Evolutionary conservation across 2,888 invertebrate genomes (phyloP).

Genomic region (Harpalus rubripes): DNA sequence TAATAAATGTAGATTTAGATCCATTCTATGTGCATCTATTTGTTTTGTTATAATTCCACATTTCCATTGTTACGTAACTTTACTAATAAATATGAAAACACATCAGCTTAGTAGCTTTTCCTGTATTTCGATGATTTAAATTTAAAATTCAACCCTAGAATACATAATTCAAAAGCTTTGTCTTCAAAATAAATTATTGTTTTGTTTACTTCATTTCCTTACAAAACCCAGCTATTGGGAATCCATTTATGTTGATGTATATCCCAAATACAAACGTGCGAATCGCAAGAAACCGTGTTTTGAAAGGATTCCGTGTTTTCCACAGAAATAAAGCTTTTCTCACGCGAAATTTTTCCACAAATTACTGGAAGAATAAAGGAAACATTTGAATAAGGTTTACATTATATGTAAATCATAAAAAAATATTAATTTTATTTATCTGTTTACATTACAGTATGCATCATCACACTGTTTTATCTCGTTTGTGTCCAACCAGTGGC

Average conservation of each 20-base stretch:
- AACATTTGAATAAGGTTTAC: too few relatives aligned
- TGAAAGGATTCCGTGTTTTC: too few relatives aligned
- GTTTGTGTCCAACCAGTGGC: too few relatives aligned
- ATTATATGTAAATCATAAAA: too few relatives aligned
- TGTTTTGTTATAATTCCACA: background rate
- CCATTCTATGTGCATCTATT: too few relatives aligned
- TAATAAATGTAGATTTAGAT: too few relatives aligned
- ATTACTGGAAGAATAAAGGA: too few relatives aligned
- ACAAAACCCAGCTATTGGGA: background rate
- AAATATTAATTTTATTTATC: too few relatives aligned
- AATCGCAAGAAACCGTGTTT: background rate
- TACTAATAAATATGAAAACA: background rate
- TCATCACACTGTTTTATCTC: too few relatives aligned
- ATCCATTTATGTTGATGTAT: constrained; percentile 2
- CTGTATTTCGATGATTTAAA: background rate
- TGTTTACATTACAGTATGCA: too few relatives aligned
- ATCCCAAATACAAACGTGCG: background rate
- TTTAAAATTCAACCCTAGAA: background rate
- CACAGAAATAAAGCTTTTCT: too few relatives aligned
- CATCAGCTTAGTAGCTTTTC: background rate
- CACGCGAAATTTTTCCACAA: too few relatives aligned
- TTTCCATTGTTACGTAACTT: background rate
- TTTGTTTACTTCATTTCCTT: constrained; percentile 2
- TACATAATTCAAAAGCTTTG: background rate
- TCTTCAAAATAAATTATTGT: constrained; percentile 1